Conservation (phyloP, 2,888 invertebrate genomes). For the Drosophila mimica region DNA sequence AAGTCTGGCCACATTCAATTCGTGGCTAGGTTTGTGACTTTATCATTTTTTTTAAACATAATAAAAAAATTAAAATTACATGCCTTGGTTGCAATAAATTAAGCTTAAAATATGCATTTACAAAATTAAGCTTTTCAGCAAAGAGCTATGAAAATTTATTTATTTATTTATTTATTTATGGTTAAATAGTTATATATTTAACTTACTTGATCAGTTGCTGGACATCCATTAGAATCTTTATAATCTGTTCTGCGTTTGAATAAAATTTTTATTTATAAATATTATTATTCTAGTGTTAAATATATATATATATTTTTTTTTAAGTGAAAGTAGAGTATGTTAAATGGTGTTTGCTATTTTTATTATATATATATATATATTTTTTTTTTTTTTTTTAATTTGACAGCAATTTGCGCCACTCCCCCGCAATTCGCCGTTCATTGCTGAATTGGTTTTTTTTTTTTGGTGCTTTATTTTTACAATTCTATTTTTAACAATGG, state of each 20-base stretch:
- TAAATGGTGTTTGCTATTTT: background rate
- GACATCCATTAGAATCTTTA: background rate
- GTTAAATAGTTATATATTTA: too few relatives aligned
- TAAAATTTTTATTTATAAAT: background rate
- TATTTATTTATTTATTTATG: too few relatives aligned
- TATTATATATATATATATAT: too few relatives aligned
- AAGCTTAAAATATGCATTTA: background rate
- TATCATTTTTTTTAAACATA: background rate
- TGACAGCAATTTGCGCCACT: conserved; percentile 38
- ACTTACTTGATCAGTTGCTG: background rate
- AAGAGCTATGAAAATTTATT: background rate
- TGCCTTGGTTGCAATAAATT: too few relatives aligned
- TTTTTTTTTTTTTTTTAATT: conserved; percentile 32
- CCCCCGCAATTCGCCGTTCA: conserved; percentile 6
- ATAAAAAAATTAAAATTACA: background rate
- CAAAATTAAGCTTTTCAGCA: background rate
- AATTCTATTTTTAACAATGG: conserved; percentile 18
- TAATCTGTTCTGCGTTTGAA: background rate
- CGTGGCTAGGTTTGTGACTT: background rate
- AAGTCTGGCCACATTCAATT: background rate
- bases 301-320: background rate
- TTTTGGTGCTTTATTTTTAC: conserved; percentile 25
- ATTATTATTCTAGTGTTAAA: too few relatives aligned
- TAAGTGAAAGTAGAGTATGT: background rate
- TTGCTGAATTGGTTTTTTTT: background rate